Base-by-base conservation (phyloP, 2,113 vertebrate species). In the Gila orcuttii region DNA sequence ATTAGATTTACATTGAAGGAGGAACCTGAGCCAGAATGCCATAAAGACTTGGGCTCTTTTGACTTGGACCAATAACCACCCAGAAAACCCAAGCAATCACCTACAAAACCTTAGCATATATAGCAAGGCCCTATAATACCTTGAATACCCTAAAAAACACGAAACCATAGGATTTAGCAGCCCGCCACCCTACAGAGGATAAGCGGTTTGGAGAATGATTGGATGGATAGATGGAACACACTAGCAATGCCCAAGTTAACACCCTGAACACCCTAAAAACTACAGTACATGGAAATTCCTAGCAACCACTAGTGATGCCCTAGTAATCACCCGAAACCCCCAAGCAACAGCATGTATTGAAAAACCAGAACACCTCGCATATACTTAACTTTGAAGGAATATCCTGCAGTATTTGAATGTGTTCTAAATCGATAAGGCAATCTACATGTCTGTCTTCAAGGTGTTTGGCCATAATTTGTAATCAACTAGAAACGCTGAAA, bases 381-480 rank as follows among this genome's bases (percentile, higher is more conserved):
- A 33, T 6, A 59, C 31, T 57, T 78, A 57, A 78, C 59, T 79
- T 60, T 21, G 15, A 21, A 79, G 31, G 11, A 79, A 79, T 6
- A 3, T 59, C 42, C 69, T 36, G 31, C n/a, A 82, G 42, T 68
- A 74, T 82, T 42, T 39, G 85, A 80, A 80, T 62, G 78, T 17
- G 6, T 60, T 57, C 52, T 31, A 77, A 33, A 73, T 42, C 47
- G 6, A 59, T 74, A 50, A 71, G 73, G 57, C 57, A 75, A 57
- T 83, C 33, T 77, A 71, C 60, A 69, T 66, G 75, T 69, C 39
- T 78, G 64, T 59, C 39, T 78, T 45, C 81, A 57, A 42, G 64
- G 7, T 79, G 57, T 76, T 31, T 69, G 66, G 28, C 10, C 33
- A 36, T 15, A 8, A 11, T 59, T 39, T 79, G 39, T 69, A 86